Percentiles rank a stretch among this genome's conserved stretches.
phyloP scores from a whole-genome alignment of 2,888 invertebrate species.

The Aquatica leii region DNA sequence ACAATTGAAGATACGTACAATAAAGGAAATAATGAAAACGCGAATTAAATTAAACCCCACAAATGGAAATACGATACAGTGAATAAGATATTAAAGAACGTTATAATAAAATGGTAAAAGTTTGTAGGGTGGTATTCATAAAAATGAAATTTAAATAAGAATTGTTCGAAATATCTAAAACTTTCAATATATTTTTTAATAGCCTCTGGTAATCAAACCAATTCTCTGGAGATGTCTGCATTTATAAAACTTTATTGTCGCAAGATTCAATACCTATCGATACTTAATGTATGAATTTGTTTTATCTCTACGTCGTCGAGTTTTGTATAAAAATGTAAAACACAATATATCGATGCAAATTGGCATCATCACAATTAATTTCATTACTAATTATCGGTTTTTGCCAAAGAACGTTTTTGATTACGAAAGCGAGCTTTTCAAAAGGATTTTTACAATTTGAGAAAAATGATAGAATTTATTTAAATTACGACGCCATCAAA shows the following conservation, averaged over 20 bases:
- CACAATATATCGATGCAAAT: constrained; percentile 21
- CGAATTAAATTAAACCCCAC: constrained; percentile 1
- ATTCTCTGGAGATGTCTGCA: constrained; percentile 22
- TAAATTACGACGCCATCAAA: too few relatives aligned
- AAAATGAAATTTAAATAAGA: constrained; percentile 1
- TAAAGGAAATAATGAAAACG: constrained; percentile 3
- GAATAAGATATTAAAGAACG: too few relatives aligned
- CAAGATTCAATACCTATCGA: constrained; percentile 28
- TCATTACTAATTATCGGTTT: constrained; percentile 19
- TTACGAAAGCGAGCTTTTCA: too few relatives aligned
- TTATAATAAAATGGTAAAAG: background rate
- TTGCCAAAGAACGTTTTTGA: background rate
- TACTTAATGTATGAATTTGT: constrained; percentile 22
- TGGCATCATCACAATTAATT: constrained; percentile 18
- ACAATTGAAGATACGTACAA: background rate
- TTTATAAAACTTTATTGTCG: constrained; percentile 29
- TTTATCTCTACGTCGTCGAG: constrained; percentile 6
- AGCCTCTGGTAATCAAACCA: constrained; percentile 21
- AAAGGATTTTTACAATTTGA: too few relatives aligned
- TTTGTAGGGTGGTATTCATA: background rate
- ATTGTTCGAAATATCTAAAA: background rate
- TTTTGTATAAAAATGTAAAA: constrained; percentile 12
- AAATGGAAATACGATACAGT: background rate
- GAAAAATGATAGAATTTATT: too few relatives aligned
- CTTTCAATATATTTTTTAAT: constrained; percentile 16